Conservation (phyloP, 2,888 invertebrate genomes). For the Sthenelais limicola region DNA sequence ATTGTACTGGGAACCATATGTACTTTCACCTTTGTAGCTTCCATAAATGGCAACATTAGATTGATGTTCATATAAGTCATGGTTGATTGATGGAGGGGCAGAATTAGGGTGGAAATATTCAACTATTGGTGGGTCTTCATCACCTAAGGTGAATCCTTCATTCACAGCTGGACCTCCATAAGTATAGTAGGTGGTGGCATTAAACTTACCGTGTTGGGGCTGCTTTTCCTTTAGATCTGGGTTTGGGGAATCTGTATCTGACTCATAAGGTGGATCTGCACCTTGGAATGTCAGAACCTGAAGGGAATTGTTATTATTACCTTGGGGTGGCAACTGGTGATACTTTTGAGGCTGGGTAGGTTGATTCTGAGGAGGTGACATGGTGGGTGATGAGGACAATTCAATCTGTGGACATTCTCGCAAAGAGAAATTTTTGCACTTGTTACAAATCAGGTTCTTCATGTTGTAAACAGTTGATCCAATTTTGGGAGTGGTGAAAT, state of each 20-base stretch:
- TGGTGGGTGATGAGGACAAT: not conserved
- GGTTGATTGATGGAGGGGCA: too few relatives aligned
- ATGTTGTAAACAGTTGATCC: constrained; percentile 6
- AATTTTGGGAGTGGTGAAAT: not conserved
- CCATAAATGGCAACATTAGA: too few relatives aligned
- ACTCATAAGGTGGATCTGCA: constrained; percentile 28
- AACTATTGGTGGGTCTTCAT: not conserved
- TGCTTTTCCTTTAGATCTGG: too few relatives aligned
- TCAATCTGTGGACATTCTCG: not conserved
- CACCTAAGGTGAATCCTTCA: not conserved
- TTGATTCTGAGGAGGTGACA: too few relatives aligned
- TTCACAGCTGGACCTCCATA: too few relatives aligned
- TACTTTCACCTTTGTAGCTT: too few relatives aligned
- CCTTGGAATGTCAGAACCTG: not conserved
- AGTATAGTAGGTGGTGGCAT: not conserved
- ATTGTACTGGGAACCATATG: too few relatives aligned
- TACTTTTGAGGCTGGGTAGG: too few relatives aligned
- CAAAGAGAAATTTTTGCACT: not conserved
- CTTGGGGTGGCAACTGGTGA: too few relatives aligned
- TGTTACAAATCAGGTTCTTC: not conserved
- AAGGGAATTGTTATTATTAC: too few relatives aligned
- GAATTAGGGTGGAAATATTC: too few relatives aligned
- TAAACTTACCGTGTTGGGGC: not conserved
- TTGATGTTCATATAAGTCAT: too few relatives aligned
- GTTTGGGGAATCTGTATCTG: constrained; percentile 34